Evolutionary conservation across 2,888 invertebrate species (phyloP).

Genomic region (Oxystoma pomonae): DNA sequence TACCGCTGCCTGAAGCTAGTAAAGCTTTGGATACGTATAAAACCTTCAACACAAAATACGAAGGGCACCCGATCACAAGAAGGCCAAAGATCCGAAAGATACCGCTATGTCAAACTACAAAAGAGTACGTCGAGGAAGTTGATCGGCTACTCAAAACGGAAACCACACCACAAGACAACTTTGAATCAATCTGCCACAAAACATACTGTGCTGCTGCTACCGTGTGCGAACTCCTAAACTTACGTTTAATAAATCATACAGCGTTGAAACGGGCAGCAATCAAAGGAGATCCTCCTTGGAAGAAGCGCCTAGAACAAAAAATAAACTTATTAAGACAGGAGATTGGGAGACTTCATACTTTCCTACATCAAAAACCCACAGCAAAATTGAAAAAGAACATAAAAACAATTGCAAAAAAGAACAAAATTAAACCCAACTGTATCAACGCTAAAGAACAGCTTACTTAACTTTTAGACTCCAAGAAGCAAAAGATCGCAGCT

Average conservation of each 20-base stretch:
- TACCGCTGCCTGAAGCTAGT: background rate
- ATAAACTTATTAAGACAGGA: background rate
- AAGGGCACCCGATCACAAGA: constrained; percentile 1
- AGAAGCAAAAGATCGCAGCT: constrained; percentile 3
- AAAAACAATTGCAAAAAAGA: background rate
- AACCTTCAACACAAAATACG: background rate
- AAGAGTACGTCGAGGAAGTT: constrained; percentile 1
- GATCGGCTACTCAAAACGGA: background rate
- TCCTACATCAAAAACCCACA: background rate
- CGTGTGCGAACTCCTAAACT: constrained; percentile 1
- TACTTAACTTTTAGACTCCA: background rate
- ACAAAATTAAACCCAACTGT: background rate
- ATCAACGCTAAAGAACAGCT: background rate
- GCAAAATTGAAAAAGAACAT: constrained; percentile 1
- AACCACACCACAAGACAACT: background rate
- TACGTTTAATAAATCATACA: background rate
- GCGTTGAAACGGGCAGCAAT: background rate
- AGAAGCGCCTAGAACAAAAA: background rate
- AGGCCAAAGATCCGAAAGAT: background rate
- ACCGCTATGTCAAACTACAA: constrained; percentile 1
- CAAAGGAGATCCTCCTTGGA: constrained; percentile 3
- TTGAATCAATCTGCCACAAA: background rate
- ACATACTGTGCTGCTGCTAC: constrained; percentile 1
- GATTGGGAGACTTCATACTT: constrained; percentile 3
- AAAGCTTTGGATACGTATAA: background rate